These are phyloP conservation scores for Synanthedon formicaeformis DNA, from an alignment of 2,888 invertebrate genomes.

Conservation along the genomic window DNA sequence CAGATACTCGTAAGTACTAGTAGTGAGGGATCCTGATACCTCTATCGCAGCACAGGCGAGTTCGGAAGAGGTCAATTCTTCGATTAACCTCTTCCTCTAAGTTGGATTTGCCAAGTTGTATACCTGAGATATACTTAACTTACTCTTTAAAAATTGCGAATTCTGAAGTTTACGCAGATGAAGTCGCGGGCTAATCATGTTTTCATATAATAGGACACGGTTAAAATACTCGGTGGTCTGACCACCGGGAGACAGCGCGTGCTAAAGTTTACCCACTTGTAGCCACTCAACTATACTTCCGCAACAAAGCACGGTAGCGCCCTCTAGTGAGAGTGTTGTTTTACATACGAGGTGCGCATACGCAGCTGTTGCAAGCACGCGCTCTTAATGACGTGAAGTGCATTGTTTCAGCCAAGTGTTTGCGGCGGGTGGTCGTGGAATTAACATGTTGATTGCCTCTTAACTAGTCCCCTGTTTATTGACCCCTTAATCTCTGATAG, in stretches of 20 bases:
- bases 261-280: constrained; percentile 39
- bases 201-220: no score
- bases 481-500: no score
- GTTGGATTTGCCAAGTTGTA: no score
- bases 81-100: no score
- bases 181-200: no score
- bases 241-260: constrained; percentile 41
- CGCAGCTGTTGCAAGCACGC: constrained; percentile 55
- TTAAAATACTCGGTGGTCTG: constrained; percentile 19
- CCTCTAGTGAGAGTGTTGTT: constrained; percentile 10
- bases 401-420: constrained; percentile 28
- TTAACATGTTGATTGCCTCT: constrained; percentile 52
- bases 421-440: constrained; percentile 40
- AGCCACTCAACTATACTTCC: constrained; percentile 28
- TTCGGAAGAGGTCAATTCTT: no score
- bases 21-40: no score
- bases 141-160: no score
- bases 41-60: no score
- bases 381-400: constrained; percentile 41
- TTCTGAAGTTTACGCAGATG: no score
- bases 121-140: no score
- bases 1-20: no score
- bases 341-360: constrained; percentile 15
- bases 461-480: constrained; percentile 36
- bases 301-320: constrained; percentile 24